phyloP scores from a whole-genome alignment of 1,140 invertebrate genomes.

The Ooceraea biroi region DNA sequence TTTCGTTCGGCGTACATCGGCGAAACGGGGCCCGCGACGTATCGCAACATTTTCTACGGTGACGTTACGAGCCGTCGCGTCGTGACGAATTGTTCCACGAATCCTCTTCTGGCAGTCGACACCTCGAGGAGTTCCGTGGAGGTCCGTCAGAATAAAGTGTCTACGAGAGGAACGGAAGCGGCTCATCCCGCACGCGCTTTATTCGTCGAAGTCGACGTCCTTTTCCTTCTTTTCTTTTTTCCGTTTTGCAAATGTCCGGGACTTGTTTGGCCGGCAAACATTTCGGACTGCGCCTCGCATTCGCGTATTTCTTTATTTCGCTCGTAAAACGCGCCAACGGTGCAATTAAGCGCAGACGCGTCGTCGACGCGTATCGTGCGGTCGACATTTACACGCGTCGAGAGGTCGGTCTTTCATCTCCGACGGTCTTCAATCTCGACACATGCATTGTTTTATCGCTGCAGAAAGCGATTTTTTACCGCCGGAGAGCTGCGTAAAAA shows the following conservation, averaged over 20 bases:
- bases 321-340: constrained; percentile 7
- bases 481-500: not conserved
- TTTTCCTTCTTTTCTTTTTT: not conserved
- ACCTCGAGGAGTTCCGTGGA: no score
- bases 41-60: not conserved
- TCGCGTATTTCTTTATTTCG: not conserved
- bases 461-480: not conserved
- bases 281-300: constrained; percentile 5
- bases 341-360: constrained; percentile 12
- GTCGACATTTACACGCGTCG: constrained; percentile 14
- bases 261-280: not conserved
- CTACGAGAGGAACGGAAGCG: not conserved
- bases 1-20: constrained; percentile 21
- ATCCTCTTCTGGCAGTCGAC: constrained; percentile 32
- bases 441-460: constrained; percentile 29
- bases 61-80: not conserved
- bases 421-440: constrained; percentile 30
- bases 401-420: constrained; percentile 41
- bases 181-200: constrained; percentile 8
- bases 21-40: not conserved
- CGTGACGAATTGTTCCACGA: constrained; percentile 12
- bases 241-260: not conserved
- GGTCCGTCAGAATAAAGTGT: constrained; percentile 3
- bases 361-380: not conserved
- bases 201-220: not conserved